Evolutionary conservation across 1,140 invertebrate genomes (phyloP), one percentile per base, ranked within the genome.

Genomic region (Drosophila jambulina): DNA sequence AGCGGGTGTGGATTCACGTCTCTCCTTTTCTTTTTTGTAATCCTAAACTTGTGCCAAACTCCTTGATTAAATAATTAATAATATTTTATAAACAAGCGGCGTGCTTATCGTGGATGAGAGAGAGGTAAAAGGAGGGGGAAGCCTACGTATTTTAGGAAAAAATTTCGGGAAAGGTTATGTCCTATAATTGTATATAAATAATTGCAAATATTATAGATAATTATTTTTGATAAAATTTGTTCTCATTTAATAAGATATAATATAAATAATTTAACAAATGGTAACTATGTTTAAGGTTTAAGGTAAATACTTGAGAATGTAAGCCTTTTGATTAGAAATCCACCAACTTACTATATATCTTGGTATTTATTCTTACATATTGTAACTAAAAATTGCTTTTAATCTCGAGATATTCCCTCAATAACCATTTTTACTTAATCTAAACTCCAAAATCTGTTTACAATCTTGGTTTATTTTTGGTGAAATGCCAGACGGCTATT

Each of bases 11-110:
- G 45, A 46, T 34, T 21, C 63, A 17, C 19, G 15, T 36, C 45
- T 36, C 45, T 60, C 27, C 19, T 48, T 13, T 17, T 38, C 15
- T 19, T 19, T 27, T 29, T 10, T 82, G 71, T 54, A 80, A 84
- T 71, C 53, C 62, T 38, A 85, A 72, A 77, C 74, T 68, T 61
- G 49, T 48, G 77, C 32, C 59, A 32, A 56, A 38, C 53, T 38
- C 42, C 46, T 70, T 75, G 45, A 74, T 78, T 78, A 79, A 62
- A 68, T 85, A 84, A 85, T 85, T 80, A 81, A 90, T 88, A 90
- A 84, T 88, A 90, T 88, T 88, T 88, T 54, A 78, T 82, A 90
- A 85, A 90, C 85, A 90, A 80, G 71, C 49, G 43, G 64, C 64
- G 53, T 46, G 36, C 75, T 75, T 82, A 77, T 77, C 72, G 42